Evolutionary conservation across 2,888 invertebrate genomes (phyloP).

Genomic region (Xiphydria camelus): DNA sequence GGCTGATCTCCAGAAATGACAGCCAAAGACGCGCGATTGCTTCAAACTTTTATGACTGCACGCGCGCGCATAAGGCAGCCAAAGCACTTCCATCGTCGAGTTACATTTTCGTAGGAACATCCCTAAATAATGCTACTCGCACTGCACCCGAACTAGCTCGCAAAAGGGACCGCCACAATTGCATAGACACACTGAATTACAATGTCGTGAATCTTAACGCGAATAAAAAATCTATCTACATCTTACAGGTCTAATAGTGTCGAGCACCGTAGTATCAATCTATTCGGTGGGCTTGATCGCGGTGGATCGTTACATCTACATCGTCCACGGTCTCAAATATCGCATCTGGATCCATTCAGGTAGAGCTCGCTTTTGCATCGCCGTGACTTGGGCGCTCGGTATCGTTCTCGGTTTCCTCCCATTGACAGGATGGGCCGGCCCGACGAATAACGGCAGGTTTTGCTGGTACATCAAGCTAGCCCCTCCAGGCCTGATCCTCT

Average conservation of each 20-base stretch:
- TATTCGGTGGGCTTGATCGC: conserved; percentile 68
- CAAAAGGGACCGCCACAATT: too few relatives aligned
- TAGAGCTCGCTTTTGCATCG: conserved; percentile 63
- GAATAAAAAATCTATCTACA: too few relatives aligned
- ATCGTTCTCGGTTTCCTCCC: conserved; percentile 65
- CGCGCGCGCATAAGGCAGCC: too few relatives aligned
- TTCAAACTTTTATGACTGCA: too few relatives aligned
- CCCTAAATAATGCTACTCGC: too few relatives aligned
- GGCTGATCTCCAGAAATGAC: too few relatives aligned
- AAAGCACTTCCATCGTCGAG: too few relatives aligned
- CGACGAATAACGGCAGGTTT: conserved; percentile 60
- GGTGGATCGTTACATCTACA: conserved; percentile 68
- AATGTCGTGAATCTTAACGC: too few relatives aligned
- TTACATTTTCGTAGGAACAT: too few relatives aligned
- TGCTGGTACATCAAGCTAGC: conserved; percentile 66
- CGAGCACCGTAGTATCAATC: conserved; percentile 67
- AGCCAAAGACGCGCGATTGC: too few relatives aligned
- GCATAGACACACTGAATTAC: too few relatives aligned
- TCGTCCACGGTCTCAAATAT: conserved; percentile 67
- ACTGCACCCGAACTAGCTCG: too few relatives aligned
- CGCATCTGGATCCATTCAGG: conserved; percentile 65
- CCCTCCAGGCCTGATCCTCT: conserved; percentile 61
- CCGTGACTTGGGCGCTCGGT: conserved; percentile 65
- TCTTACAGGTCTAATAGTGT: conserved; percentile 67
- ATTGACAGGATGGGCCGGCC: conserved; percentile 63